Evolutionary conservation across 1,140 invertebrate genomes (phyloP).

Genomic region (Drosophila littoralis): DNA sequence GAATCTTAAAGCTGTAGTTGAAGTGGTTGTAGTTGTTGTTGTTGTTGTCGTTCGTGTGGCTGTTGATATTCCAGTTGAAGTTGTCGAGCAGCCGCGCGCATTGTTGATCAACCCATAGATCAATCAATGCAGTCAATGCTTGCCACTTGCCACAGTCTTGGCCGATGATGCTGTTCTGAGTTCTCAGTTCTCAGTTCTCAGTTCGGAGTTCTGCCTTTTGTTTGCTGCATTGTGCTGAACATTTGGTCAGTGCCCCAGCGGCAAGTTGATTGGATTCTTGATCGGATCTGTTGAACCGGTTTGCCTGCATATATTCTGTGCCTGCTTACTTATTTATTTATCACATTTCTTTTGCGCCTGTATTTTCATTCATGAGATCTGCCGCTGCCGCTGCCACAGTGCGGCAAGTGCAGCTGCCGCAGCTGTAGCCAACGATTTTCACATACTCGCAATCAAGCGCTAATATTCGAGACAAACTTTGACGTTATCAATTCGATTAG

Average conservation of each 20-base stretch:
- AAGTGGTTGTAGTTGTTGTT: background rate
- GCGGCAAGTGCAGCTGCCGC: constrained; percentile 53
- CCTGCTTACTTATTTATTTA: constrained; percentile 79
- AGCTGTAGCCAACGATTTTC: constrained; percentile 19
- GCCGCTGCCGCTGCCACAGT: constrained; percentile 44
- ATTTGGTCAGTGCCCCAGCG: constrained; percentile 62
- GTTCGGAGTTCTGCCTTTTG: constrained; percentile 38
- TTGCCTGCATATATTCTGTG: constrained; percentile 24
- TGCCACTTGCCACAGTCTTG: constrained; percentile 33
- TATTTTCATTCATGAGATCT: constrained; percentile 59
- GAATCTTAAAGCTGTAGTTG: constrained; percentile 7
- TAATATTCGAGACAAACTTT: constrained; percentile 72
- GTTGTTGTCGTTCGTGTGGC: constrained; percentile 7
- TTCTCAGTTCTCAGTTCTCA: constrained; percentile 53
- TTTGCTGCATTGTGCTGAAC: constrained; percentile 21
- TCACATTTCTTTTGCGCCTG: constrained; percentile 61
- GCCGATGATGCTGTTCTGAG: constrained; percentile 9
- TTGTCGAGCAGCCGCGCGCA: constrained; percentile 46
- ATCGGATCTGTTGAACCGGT: constrained; percentile 56
- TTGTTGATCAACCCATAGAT: constrained; percentile 77
- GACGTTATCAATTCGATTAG: constrained; percentile 79
- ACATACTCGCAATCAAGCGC: constrained; percentile 56
- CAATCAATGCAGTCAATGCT: constrained; percentile 71
- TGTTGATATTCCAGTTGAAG: constrained; percentile 37
- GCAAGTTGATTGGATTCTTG: constrained; percentile 75